phyloP scores from a whole-genome alignment of 2,113 vertebrate genomes.

The Illadopsis cleaveri region DNA sequence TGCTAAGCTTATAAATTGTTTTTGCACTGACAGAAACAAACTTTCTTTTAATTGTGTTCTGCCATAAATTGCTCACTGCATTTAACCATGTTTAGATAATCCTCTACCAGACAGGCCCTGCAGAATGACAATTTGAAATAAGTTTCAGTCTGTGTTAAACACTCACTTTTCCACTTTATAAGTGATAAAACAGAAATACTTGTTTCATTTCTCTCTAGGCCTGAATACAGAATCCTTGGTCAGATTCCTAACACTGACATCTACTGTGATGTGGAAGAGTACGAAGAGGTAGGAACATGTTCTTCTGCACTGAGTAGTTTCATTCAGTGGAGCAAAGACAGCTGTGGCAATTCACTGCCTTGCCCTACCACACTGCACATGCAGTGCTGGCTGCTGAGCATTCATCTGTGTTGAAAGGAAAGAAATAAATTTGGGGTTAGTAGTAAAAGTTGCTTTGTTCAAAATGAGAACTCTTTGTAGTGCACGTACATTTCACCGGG shows the following conservation, averaged over 20 bases:
- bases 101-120: not conserved
- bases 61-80: not conserved
- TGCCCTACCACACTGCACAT: no score
- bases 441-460: not conserved
- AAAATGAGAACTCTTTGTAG: not conserved
- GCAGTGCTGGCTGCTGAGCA: not conserved
- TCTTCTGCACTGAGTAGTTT: not conserved
- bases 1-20: not conserved
- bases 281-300: constrained; percentile 83
- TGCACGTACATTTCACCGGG: not conserved
- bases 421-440: not conserved
- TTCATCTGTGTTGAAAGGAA: not conserved
- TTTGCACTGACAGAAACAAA: not conserved
- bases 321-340: not conserved
- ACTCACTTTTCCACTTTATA: not conserved
- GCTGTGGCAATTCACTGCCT: not conserved
- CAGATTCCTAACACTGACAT: constrained; percentile 85
- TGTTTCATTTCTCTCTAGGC: constrained; percentile 72
- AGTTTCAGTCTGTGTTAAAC: not conserved
- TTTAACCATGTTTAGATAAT: not conserved
- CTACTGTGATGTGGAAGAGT: constrained; percentile 88
- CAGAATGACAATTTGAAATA: not conserved
- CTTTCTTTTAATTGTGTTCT: not conserved
- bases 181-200: not conserved
- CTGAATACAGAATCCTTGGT: constrained; percentile 86